Evolutionary conservation across 2,888 invertebrate species (phyloP).

Genomic region (Epinotia nisella): DNA sequence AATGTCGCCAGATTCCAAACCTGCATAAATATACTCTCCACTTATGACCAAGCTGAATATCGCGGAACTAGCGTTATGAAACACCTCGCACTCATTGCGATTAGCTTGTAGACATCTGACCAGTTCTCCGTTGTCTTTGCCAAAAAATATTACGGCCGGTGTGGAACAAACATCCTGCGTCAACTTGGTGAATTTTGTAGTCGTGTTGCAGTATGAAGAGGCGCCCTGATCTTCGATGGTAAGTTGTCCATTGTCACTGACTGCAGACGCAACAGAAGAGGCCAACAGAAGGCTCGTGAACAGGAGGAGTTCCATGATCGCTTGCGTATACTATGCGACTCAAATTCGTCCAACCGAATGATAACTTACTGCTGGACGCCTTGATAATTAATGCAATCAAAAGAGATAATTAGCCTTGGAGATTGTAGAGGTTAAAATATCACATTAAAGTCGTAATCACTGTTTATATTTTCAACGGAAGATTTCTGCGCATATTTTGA

Average conservation of each 20-base stretch:
- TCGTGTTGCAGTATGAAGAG: not conserved
- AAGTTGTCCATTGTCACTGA: not conserved
- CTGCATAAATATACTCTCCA: constrained; percentile 8
- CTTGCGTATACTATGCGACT: not conserved
- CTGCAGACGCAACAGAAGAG: not conserved
- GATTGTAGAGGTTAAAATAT: no score
- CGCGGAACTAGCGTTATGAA: not conserved
- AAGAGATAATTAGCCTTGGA: no score
- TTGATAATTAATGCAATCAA: not conserved
- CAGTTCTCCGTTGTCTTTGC: not conserved
- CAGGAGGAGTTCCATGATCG: not conserved
- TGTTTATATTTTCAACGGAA: no score
- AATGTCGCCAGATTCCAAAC: not conserved
- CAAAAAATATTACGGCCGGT: not conserved
- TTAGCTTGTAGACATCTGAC: not conserved
- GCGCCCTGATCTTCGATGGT: not conserved
- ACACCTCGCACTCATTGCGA: not conserved
- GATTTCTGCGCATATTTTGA: no score
- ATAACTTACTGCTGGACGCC: no score
- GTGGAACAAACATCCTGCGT: not conserved
- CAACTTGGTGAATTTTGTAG: not conserved
- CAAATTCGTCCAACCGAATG: not conserved
- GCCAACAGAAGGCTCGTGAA: not conserved
- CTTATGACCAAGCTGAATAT: not conserved
- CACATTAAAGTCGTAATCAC: no score